A percentile compares a stretch with the other conserved stretches of the same genome.
Evolutionary conservation across 2,113 vertebrate species (phyloP).

Genomic region (Patagioenas fasciata): DNA sequence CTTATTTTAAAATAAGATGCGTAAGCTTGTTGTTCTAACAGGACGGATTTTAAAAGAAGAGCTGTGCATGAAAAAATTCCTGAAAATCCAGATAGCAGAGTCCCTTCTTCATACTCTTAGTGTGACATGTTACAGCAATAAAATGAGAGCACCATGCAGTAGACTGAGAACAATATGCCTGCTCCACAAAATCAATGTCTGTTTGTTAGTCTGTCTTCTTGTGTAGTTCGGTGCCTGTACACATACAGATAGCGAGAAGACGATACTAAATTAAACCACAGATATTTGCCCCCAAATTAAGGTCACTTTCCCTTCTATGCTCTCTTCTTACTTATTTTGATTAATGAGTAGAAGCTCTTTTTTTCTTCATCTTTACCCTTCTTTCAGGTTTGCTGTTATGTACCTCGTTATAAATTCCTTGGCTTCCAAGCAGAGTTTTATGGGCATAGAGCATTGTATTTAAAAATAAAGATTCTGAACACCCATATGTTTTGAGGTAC

Average conservation of each 20-base stretch:
- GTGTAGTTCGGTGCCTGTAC: not conserved
- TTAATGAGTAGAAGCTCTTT: not conserved
- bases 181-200: not conserved
- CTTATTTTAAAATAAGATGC: not conserved
- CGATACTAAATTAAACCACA: not conserved
- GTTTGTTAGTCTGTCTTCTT: not conserved
- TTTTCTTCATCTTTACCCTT: slow-evolving; percentile 20
- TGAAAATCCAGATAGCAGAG: not conserved
- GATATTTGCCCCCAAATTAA: not conserved
- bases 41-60: not conserved
- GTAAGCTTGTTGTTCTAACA: not conserved
- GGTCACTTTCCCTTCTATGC: not conserved
- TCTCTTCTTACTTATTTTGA: not conserved
- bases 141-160: not conserved
- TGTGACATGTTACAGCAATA: not conserved
- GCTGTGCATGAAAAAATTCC: not conserved
- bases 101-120: not conserved
- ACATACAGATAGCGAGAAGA: not conserved
- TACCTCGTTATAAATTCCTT: slow-evolving; percentile 60
- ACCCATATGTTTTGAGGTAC: slow-evolving; percentile 63
- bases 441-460: slow-evolving; percentile 33
- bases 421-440: slow-evolving; percentile 49
- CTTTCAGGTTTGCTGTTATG: not conserved
- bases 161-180: not conserved
- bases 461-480: slow-evolving; percentile 61